Conservation (phyloP, 2,113 vertebrate species). For the Raja brachyura region DNA sequence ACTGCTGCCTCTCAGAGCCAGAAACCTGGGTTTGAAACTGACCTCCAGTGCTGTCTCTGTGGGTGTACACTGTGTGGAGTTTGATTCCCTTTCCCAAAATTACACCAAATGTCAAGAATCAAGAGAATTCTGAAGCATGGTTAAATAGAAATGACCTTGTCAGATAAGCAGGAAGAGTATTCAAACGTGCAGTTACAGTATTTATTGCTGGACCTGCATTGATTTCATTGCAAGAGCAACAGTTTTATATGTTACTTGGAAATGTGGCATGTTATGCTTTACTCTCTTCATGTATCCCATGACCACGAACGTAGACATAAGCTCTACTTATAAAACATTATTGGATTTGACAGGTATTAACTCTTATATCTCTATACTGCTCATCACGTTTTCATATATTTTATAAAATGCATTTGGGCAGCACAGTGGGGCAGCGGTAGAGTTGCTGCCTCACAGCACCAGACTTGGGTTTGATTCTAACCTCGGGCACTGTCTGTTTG, state of each 20-base stretch:
- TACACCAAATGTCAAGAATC: slow-evolving; percentile 6
- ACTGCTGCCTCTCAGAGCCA: too few species aligned
- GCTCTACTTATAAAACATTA: background rate
- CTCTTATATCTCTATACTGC: background rate
- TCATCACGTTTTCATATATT: background rate
- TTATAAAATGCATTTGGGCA: background rate
- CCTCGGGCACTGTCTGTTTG: too few species aligned
- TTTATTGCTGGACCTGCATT: slow-evolving; percentile 20
- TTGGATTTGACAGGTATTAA: background rate
- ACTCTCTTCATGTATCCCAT: background rate
- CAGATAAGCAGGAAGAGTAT: slow-evolving; percentile 12
- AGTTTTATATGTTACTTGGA: background rate
- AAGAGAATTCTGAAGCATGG: slow-evolving; percentile 13
- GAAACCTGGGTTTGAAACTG: too few species aligned
- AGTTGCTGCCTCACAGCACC: too few species aligned
- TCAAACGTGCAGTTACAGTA: background rate
- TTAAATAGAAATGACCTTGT: background rate
- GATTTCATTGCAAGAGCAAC: background rate
- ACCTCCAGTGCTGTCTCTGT: too few species aligned
- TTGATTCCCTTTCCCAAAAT: background rate
- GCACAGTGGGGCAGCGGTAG: too few species aligned
- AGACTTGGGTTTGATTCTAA: too few species aligned
- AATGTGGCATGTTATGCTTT: background rate
- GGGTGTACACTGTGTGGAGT: too few species aligned
- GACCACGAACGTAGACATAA: background rate